A percentile compares a stretch with the other conserved stretches of the same genome.
These are phyloP conservation scores for Drosophila nebulosa DNA, from an alignment of 1,140 invertebrate species.

Conservation along the genomic window DNA sequence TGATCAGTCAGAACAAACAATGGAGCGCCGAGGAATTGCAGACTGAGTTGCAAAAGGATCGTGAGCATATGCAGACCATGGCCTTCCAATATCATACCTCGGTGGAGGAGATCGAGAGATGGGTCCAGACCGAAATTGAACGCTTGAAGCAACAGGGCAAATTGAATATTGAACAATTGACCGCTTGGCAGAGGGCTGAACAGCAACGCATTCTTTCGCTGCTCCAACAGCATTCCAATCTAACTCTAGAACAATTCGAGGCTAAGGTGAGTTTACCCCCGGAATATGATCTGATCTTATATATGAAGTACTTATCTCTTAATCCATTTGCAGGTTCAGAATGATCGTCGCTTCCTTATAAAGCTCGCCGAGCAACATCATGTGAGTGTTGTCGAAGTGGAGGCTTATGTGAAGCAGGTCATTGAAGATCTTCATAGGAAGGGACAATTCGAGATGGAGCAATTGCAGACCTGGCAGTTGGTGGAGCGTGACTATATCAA, in stretches of 20 bases:
- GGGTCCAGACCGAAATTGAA: slow-evolving; percentile 66
- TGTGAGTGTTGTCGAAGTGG: slow-evolving; percentile 67
- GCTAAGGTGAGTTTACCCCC: slow-evolving; percentile 49
- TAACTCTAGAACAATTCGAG: slow-evolving; percentile 71
- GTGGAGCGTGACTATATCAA: slow-evolving; percentile 73
- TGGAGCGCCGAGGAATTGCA: slow-evolving; percentile 72
- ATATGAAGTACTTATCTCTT: neutral
- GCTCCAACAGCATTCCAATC: slow-evolving; percentile 63
- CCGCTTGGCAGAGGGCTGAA: slow-evolving; percentile 69
- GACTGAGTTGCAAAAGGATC: slow-evolving; percentile 62
- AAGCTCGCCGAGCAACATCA: slow-evolving; percentile 72
- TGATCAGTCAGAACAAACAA: slow-evolving; percentile 67
- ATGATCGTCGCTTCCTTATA: slow-evolving; percentile 61
- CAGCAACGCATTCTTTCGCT: slow-evolving; percentile 64
- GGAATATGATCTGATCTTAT: neutral
- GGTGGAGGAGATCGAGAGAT: slow-evolving; percentile 74
- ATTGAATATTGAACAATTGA: slow-evolving; percentile 68
- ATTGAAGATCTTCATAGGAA: slow-evolving; percentile 66
- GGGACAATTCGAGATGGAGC: slow-evolving; percentile 70
- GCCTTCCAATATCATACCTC: slow-evolving; percentile 78
- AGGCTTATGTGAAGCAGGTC: slow-evolving; percentile 65
- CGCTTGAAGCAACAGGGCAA: slow-evolving; percentile 68
- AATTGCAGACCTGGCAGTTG: slow-evolving; percentile 67
- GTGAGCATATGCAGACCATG: slow-evolving; percentile 77
- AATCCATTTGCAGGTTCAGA: slow-evolving; percentile 37